Percentiles rank a stretch among this genome's conserved stretches.
Evolutionary conservation across 2,888 invertebrate genomes (phyloP).

Genomic region (Phengaris alcon): DNA sequence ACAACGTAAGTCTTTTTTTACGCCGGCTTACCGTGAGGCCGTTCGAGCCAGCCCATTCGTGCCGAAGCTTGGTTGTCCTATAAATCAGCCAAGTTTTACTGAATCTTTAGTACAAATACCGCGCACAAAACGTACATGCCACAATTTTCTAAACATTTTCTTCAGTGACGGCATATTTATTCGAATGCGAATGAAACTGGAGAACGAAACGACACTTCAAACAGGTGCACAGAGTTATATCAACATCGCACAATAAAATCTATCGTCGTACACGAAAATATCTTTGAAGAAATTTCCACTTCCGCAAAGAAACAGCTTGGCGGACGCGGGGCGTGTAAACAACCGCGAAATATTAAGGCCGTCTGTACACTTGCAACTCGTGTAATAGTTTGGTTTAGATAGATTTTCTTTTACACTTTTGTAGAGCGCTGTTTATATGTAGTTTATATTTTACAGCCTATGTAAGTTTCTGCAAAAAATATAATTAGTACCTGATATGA

Average conservation of each 20-base stretch:
- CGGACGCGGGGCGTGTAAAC: constrained; percentile 46
- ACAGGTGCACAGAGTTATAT: constrained; percentile 26
- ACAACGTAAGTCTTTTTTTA: too few species aligned
- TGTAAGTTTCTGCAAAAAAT: too few species aligned
- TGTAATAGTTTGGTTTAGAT: background rate
- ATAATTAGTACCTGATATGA: too few species aligned
- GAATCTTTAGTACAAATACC: background rate
- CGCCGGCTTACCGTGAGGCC: too few species aligned
- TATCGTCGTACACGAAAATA: constrained; percentile 51
- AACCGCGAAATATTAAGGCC: constrained; percentile 41
- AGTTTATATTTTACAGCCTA: too few species aligned
- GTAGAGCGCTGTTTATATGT: background rate
- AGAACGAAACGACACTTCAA: constrained; percentile 7
- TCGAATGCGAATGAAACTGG: background rate
- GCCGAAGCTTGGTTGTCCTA: too few species aligned
- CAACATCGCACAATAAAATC: constrained; percentile 41
- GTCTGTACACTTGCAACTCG: constrained; percentile 30
- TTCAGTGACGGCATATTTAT: constrained; percentile 51
- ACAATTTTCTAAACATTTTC: constrained; percentile 52
- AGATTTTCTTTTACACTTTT: background rate
- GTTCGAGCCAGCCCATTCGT: too few species aligned
- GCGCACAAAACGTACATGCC: constrained; percentile 42
- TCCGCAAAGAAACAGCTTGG: constrained; percentile 45
- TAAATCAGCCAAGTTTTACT: background rate
- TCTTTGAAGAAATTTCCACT: constrained; percentile 53